Evolutionary conservation across 1,140 invertebrate genomes (phyloP), one percentile per base, ranked within the genome.

Genomic region (Hycleus phaleratus): DNA sequence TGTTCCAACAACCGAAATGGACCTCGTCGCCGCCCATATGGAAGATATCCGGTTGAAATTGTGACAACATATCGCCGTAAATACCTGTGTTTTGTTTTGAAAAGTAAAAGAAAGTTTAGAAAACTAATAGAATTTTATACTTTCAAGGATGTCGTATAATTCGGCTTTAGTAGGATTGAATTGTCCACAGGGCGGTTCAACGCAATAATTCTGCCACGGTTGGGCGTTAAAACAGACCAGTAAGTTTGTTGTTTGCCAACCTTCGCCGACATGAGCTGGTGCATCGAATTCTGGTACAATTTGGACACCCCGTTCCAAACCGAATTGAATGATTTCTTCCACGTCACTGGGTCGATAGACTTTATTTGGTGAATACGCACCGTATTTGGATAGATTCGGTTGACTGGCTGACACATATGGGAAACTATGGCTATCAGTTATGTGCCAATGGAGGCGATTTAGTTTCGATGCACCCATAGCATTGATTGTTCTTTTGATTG

Each of bases 1-100:
- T 79, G 64, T 87, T 90, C 91, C 91, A 94, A 68, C 90, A 93
- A 26, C 76, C 74, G 12, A 81, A 67, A 57, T 79, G 75, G 1
- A 82, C 88, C 69, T 94, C 90, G 68, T 93, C 90, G 0, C 90
- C 91, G 24, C 91, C 91, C 88, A 93, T 91, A 66, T 94, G 91
- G 71, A 93, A 93, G 0, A 93, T 74, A 65, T 90, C 88, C 0
- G 87, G 82, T 24, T 81, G 58, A 65, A 90, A 89, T 39, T 79
- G 69, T 4, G 81, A 77, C 68, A 77, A 39, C 74, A 79, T 74
- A 60, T 77, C 74, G 5, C 61, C 54, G 46, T 76, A 77, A 24
- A 77, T 64, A 49, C 69, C 69, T 73, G 50, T 43, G 50, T 59
- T 5, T 32, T 32, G 32, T 18, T 18, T 18, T 18, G 6, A 82